phyloP scores from a whole-genome alignment of 2,113 vertebrate genomes.

The Balaeniceps rex region DNA sequence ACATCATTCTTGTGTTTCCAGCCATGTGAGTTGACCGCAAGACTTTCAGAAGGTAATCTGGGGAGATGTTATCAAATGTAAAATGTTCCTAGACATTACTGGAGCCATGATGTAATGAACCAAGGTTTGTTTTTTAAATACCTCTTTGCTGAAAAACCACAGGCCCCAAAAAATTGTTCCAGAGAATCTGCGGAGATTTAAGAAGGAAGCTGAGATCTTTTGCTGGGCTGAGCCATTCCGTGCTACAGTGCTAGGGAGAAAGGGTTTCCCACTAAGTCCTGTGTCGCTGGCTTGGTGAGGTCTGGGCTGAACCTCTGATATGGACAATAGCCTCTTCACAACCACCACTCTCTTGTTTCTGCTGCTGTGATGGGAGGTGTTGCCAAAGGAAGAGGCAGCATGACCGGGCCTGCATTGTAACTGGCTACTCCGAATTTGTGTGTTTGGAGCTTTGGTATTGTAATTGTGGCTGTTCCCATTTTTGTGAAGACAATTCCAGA shows the following conservation, averaged over 20 bases:
- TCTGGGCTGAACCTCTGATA: background rate
- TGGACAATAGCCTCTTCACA: background rate
- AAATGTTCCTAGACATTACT: constrained; percentile 43
- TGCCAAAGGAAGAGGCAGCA: background rate
- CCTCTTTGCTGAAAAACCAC: constrained; percentile 34
- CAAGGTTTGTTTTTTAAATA: constrained; percentile 39
- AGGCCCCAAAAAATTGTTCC: background rate
- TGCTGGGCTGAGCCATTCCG: background rate
- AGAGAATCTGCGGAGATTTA: background rate
- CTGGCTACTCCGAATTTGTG: fast-evolving
- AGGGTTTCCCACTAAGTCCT: background rate
- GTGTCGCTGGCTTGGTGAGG: background rate
- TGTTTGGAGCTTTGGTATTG: background rate
- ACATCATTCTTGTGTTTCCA: constrained; percentile 21
- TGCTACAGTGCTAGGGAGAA: background rate
- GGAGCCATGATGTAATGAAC: constrained; percentile 51
- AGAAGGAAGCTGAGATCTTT: background rate
- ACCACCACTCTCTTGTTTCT: background rate
- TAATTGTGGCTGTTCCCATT: background rate
- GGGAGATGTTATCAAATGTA: constrained; percentile 46
- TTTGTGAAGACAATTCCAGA: background rate
- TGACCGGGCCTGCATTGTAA: background rate
- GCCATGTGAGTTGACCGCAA: background rate
- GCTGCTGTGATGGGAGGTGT: background rate
- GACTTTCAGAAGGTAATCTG: constrained; percentile 53